Evolutionary conservation across 37 sponge, comb jelly and placozoan species (phyloP), one percentile per base, ranked within the genome.

Genomic region (Chondrilla cf. caribensis): DNA sequence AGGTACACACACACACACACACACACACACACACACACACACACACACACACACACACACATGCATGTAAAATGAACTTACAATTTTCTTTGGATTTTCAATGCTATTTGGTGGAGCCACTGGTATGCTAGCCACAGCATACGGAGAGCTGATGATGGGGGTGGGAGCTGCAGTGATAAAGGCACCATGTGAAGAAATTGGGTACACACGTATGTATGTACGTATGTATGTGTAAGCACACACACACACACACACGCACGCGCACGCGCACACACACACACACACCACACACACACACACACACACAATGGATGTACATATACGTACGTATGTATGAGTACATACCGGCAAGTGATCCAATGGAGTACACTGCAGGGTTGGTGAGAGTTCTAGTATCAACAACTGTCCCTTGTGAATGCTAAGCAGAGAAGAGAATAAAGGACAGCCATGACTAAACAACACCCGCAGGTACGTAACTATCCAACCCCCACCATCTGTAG

Each of bases 101-200:
- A 89, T 58, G 44, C 36, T 82, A 6, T 86, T 73, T 4, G 93
- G 93, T 57, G 93, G 93, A 32, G 93, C 93, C 24, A 92, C 89
- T 18, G 93, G 89, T 14, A 92, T 88, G 54, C 79, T n/a, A 17
- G 86, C 28, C 9, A 73, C 44, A 2, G 76, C 76, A 73, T 73
- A 73, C 15, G 76, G 76, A 17, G 76, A 73, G 42, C 76, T 73
- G 21, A 73, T 42, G 44, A 73, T 73, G 0, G 76, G 76, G 0
- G 76, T 73, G 1, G 60, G 75, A 41, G 72, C 84, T 83, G 35
- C 62, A 37, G 8, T 6, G 9, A 47, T 6, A 47, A 11, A 47
- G 51, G 51, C 9, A 47, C 9, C 6, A 14, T 14, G 51, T 6
- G 51, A 47, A 11, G 51, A 47, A 11, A 11, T 14, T 47, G 51